Base-by-base conservation (phyloP, 1,140 invertebrate genomes). In the Melipona quadrifasciata region DNA sequence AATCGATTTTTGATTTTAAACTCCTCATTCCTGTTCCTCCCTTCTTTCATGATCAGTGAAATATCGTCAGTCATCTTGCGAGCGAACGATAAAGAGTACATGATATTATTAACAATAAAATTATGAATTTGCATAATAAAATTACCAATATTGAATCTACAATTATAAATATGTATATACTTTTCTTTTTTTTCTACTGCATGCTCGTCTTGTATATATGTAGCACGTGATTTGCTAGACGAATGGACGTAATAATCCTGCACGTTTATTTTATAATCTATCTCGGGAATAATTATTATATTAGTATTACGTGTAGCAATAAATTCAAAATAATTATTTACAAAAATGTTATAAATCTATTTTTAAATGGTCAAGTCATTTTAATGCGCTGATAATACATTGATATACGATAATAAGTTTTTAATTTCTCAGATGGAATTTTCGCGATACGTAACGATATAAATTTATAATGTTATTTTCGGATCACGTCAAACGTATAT, bases 121-220 rank as follows among this genome's bases (percentile, higher is more conserved):
- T 80, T 87, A 86, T 87, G 88, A 84, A 89, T 88, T 89, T 88
- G 84, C 80, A 88, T 89, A 89, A 89, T 89, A 88, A 89, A 89
- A 88, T 73, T 86, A 87, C n/a, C 80, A 74, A 89, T 81, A 86
- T 72, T 73, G 64, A 86, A 83, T 80, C 85, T 74, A 57, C 6
- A 61, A 75, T 74, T 67, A n/a, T 39, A 53, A 74, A 68, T 4
- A 72, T 82, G n/a, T 61, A 53, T 34, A 51, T 85, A 70, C 12
- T 53, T 8, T 11, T n/a, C n/a, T n/a, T 47, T 55, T 80, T 57
- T 81, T 58, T 73, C 31, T n/a, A 51, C 47, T 53, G 68, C 70
- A 80, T 67, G 78, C 24, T 68, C 11, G 0, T 55, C 21, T 64
- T 64, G 27, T 71, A 47, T 16, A 31, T 71, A 24, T 39, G 39